A percentile compares a stretch with the other conserved stretches of the same genome.
These are phyloP conservation scores for Antitype chi DNA, from an alignment of 2,888 invertebrate species.

Conservation along the genomic window DNA sequence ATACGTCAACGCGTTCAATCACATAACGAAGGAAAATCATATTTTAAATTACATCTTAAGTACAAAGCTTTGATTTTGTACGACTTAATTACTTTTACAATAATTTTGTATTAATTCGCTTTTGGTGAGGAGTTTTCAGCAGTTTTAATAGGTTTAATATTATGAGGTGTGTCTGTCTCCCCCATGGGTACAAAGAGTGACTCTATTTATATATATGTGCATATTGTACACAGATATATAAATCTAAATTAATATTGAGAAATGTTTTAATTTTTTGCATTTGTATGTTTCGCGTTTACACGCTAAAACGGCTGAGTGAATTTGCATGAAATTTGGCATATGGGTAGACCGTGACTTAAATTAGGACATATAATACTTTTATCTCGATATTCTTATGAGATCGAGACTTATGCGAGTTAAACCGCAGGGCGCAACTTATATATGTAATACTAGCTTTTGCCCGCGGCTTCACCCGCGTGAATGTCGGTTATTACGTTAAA, in stretches of 20 bases:
- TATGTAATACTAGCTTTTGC: not conserved
- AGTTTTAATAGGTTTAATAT: conserved; percentile 6
- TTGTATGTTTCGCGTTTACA: too few relatives aligned
- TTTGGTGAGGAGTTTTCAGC: conserved; percentile 2
- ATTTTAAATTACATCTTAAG: conserved; percentile 44
- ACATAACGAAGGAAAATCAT: conserved; percentile 31
- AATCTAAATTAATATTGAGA: not conserved
- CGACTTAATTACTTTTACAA: conserved; percentile 36
- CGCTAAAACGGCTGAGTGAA: too few relatives aligned
- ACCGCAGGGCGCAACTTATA: too few relatives aligned
- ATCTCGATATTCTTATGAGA: too few relatives aligned
- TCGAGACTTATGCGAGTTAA: too few relatives aligned
- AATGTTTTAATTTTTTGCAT: too few relatives aligned
- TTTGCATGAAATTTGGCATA: too few relatives aligned
- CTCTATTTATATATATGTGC: not conserved
- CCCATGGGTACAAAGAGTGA: not conserved
- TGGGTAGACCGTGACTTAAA: too few relatives aligned
- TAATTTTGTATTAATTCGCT: conserved; percentile 10
- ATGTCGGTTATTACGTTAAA: too few relatives aligned
- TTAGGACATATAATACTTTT: too few relatives aligned
- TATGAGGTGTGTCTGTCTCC: not conserved
- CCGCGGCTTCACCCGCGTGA: too few relatives aligned
- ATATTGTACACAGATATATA: not conserved
- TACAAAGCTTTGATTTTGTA: conserved; percentile 39
- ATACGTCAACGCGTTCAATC: conserved; percentile 45